These are phyloP conservation scores for Xiphophorus maculatus DNA, from an alignment of 2,113 vertebrate genomes.

Conservation along the genomic window DNA sequence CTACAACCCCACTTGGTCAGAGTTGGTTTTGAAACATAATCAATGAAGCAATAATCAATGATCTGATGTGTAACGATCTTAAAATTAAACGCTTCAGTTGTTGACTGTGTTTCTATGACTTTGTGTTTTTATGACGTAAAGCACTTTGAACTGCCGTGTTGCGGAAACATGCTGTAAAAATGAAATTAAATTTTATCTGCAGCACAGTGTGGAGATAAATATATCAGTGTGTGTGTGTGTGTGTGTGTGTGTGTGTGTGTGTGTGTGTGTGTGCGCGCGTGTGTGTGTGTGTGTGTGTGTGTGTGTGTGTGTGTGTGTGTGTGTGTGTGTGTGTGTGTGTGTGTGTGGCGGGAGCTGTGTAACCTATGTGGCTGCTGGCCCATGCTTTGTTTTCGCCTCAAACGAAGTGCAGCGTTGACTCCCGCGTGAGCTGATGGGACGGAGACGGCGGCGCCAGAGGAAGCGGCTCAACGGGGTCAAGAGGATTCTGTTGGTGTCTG, in stretches of 20 bases:
- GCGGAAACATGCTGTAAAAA: too few relatives aligned
- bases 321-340: too few relatives aligned
- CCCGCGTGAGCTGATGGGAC: conserved; percentile 49
- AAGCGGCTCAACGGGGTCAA: conserved; percentile 48
- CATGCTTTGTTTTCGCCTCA: conserved; percentile 44
- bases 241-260: background rate
- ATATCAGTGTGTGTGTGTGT: background rate
- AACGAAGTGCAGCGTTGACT: conserved; percentile 7
- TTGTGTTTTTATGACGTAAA: too few relatives aligned
- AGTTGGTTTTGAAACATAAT: too few relatives aligned
- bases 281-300: background rate
- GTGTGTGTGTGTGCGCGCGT: too few relatives aligned
- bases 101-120: too few relatives aligned
- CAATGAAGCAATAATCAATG: too few relatives aligned
- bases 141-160: too few relatives aligned
- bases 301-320: too few relatives aligned
- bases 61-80: too few relatives aligned
- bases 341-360: background rate
- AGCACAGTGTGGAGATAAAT: conserved; percentile 12
- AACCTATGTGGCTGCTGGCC: conserved; percentile 29
- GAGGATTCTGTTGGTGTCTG: conserved; percentile 34
- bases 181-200: conserved; percentile 11
- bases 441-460: conserved; percentile 24
- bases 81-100: too few relatives aligned
- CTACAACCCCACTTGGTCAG: too few relatives aligned